Evolutionary conservation across 1,140 invertebrate species (phyloP).

Genomic region (Ruditapes philippinarum): DNA sequence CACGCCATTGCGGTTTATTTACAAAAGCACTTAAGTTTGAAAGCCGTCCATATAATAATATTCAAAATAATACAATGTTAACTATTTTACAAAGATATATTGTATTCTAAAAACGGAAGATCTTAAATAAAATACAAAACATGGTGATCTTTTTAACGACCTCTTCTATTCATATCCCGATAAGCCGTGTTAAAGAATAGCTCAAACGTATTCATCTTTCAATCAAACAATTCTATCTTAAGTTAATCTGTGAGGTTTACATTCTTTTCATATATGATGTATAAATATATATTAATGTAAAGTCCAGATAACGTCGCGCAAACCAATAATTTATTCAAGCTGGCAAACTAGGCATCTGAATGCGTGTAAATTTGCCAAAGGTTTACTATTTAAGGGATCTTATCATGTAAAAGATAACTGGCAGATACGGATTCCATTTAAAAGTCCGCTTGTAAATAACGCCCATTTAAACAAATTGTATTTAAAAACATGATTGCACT

Average conservation of each 20-base stretch:
- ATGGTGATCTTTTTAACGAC: neutral
- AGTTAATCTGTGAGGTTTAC: slow-evolving; percentile 28
- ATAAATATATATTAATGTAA: slow-evolving; percentile 16
- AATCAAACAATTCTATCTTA: slow-evolving; percentile 13
- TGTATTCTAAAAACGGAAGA: neutral
- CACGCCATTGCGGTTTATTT: neutral
- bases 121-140: neutral
- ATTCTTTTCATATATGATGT: slow-evolving; percentile 27
- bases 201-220: slow-evolving; percentile 8
- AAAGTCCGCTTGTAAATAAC: slow-evolving; percentile 22
- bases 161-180: neutral
- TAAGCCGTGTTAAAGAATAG: neutral
- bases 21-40: neutral
- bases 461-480: slow-evolving; percentile 19
- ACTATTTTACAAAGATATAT: too few species aligned
- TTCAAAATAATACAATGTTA: neutral
- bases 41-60: neutral
- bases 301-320: neutral
- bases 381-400: slow-evolving; percentile 23
- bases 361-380: slow-evolving; percentile 14
- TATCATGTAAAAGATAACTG: neutral
- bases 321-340: slow-evolving; percentile 15
- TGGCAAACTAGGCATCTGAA: neutral
- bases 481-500: neutral
- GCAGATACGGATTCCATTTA: slow-evolving; percentile 14